Conservation (phyloP, 2,888 invertebrate species). For the Cactoblastis cactorum region DNA sequence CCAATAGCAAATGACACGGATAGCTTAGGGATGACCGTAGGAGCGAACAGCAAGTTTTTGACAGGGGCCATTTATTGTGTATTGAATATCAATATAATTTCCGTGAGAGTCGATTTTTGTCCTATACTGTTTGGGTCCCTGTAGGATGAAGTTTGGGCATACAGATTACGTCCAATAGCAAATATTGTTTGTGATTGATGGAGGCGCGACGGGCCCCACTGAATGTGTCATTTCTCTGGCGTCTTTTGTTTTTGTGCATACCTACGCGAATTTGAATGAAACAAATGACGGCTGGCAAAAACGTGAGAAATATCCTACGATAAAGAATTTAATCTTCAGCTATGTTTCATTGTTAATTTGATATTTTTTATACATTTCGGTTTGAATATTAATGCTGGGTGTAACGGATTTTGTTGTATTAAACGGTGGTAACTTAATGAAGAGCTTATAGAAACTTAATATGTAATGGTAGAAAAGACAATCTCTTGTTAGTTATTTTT, state of each 20-base stretch:
- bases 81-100: slow-evolving; percentile 81
- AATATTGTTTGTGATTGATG: slow-evolving; percentile 73
- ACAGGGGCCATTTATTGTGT: slow-evolving; percentile 78
- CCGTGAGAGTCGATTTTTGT: slow-evolving; percentile 77
- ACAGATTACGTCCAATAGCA: slow-evolving; percentile 75
- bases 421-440: no score
- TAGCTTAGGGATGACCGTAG: slow-evolving; percentile 80
- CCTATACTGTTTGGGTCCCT: slow-evolving; percentile 64
- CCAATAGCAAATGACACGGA: slow-evolving; percentile 78
- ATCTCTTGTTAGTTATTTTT: background rate
- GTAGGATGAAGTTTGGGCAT: slow-evolving; percentile 66
- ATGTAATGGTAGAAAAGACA: background rate
- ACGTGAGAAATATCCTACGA: background rate
- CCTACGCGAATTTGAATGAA: slow-evolving; percentile 18
- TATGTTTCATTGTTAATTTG: background rate
- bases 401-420: background rate
- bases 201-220: slow-evolving; percentile 45
- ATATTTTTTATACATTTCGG: background rate
- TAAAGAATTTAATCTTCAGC: slow-evolving; percentile 4
- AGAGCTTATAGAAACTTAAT: no score
- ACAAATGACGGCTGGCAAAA: slow-evolving; percentile 18
- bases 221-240: slow-evolving; percentile 44
- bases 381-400: background rate
- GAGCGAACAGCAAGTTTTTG: slow-evolving; percentile 80
- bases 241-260: slow-evolving; percentile 43